Base-by-base conservation (phyloP, 1,140 invertebrate species). In the Drosophila pruinosa region DNA sequence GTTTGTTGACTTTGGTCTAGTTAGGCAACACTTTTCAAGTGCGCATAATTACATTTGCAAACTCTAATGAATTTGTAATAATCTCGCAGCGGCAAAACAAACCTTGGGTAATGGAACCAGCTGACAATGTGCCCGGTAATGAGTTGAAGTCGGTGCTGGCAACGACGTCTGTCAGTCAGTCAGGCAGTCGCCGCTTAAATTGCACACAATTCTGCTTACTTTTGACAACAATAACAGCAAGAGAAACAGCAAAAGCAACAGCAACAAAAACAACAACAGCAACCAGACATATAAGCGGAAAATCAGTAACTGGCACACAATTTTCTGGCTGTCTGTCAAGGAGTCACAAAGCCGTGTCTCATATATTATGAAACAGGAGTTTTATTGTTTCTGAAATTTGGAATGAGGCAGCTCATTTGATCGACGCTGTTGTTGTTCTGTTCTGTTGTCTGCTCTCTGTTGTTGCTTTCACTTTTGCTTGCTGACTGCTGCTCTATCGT, bases 1-100 rank as follows among this genome's bases (percentile, higher is more conserved):
- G 24, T 12, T 24, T 56, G 28, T 39, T 47, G 26, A 24, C 31
- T 72, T 50, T 59, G 39, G 48, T 47, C 56, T 56, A 58, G 43
- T 65, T 71, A 24, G 31, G 28, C n/a, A 58, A 61, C 36, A 47
- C 38, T 54, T 62, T 61, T 38, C 5, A 52, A 41, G 52, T 59
- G 64, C 54, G 62, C 62, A 75, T 83, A 83, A 78, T 75, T 75
- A 67, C 57, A 43, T 64, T 45, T 26, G 47, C 28, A 24, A 63
- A 45, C 52, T 69, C 24, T 57, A 77, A 85, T 85, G 77, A 77
- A 85, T 72, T 75, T 71, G 58, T 86, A 86, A 86, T 80, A 36
- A 67, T 52, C 62, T 41, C n/a, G 14, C 26, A 67, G 53, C 15
- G 4, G 24, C 24, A 48, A 50, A 58, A 45, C 34, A 58, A 72